phyloP scores from a whole-genome alignment of 2,888 invertebrate species.

The Leptopilina drosophilae region DNA sequence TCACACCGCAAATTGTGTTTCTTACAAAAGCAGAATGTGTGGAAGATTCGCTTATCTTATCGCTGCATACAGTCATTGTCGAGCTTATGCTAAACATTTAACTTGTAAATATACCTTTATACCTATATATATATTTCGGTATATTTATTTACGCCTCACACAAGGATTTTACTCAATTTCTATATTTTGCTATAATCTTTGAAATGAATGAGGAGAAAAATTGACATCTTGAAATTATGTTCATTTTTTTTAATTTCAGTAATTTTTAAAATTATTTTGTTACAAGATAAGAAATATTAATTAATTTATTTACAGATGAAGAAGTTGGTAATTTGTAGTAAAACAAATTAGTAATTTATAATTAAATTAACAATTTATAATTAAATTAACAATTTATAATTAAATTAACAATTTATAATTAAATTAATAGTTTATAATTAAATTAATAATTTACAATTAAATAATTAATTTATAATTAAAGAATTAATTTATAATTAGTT shows the following conservation, averaged over 20 bases:
- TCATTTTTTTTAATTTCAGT: background rate
- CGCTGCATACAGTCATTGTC: constrained; percentile 15
- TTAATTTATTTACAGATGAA: constrained; percentile 1
- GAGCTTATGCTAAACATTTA: constrained; percentile 11
- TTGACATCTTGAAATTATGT: background rate
- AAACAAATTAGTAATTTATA: no score
- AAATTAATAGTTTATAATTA: no score
- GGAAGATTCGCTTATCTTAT: constrained; percentile 46
- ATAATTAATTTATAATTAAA: no score
- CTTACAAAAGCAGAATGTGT: constrained; percentile 3
- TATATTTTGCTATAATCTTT: background rate
- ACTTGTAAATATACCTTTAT: background rate
- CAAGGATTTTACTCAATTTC: background rate
- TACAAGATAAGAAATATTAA: background rate
- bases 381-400: no score
- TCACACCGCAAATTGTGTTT: constrained; percentile 23
- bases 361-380: no score
- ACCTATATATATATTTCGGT: background rate
- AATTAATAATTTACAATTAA: no score
- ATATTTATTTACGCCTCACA: background rate
- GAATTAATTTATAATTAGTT: no score
- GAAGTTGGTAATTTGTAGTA: no score
- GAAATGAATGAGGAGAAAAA: constrained; percentile 1
- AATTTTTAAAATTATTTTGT: background rate
- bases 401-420: no score